These are phyloP conservation scores for Pseudorasbora parva DNA, from an alignment of 2,113 vertebrate genomes.

Conservation along the genomic window DNA sequence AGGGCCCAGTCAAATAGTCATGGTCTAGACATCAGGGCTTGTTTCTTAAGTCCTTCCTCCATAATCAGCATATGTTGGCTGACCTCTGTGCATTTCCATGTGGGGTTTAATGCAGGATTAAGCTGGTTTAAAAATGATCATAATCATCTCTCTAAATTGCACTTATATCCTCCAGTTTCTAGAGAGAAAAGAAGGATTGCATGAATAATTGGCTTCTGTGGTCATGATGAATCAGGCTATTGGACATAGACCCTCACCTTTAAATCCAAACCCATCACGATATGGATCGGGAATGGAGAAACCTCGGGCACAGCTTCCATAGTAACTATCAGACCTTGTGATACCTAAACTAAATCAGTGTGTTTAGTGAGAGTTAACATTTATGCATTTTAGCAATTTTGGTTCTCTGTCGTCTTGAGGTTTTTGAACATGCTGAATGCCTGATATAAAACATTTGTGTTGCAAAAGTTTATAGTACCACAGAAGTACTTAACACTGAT, in stretches of 20 bases:
- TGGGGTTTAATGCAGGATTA: slow-evolving; percentile 50
- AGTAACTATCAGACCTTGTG: slow-evolving; percentile 2
- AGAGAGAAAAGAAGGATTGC: slow-evolving; percentile 10
- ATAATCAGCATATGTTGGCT: slow-evolving; percentile 49
- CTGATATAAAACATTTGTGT: too few species aligned
- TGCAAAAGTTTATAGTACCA: too few species aligned
- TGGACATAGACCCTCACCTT: not conserved
- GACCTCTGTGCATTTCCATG: slow-evolving; percentile 61
- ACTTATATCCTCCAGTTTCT: slow-evolving; percentile 33
- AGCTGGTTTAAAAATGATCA: slow-evolving; percentile 57
- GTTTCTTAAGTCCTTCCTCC: slow-evolving; percentile 58
- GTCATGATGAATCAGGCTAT: slow-evolving; percentile 16
- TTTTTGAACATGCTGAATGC: too few species aligned
- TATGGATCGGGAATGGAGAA: slow-evolving; percentile 2
- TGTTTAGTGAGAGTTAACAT: not conserved
- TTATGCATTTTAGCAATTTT: too few species aligned
- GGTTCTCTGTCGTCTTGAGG: too few species aligned
- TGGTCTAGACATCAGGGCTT: slow-evolving; percentile 70
- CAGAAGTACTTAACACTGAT: too few species aligned
- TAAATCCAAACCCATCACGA: not conserved
- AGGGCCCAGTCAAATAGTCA: slow-evolving; percentile 68
- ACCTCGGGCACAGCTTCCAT: slow-evolving; percentile 4
- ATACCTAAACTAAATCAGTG: not conserved
- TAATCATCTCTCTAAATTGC: slow-evolving; percentile 34
- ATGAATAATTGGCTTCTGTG: not conserved